Base-by-base conservation (phyloP, 2,888 invertebrate genomes). In the Diplolepis rosae region DNA sequence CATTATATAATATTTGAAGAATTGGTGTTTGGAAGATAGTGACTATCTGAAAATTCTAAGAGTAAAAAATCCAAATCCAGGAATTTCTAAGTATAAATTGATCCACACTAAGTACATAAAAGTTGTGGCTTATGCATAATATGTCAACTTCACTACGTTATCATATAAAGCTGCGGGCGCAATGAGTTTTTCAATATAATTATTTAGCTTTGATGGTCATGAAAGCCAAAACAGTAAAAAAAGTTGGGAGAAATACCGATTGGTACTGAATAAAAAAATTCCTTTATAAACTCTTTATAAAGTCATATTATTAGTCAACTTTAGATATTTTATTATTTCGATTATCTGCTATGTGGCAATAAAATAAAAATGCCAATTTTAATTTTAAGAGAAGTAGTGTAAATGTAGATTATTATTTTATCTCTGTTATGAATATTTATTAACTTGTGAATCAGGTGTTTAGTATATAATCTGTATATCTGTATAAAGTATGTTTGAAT, bases 351-450 rank as follows among this genome's bases (percentile, higher is more conserved):
- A 61, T 61, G 24, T 24, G 24, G 61, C 39, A 39, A 39, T 52
- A 52, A 28, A 28, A 52, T 52, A 6, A 52, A 13, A 45, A 52
- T 24, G n/a, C n/a, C 15, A 39, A 61, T 61, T 39, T 39, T 39
- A 24, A 15, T 7, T 13, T 13, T 30, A 28, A 28, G 28, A 18
- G 9, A 15, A 22, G 22, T 22, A 13, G 4, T 22, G 39, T 39
- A 39, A 15, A 61, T 39, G 35, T 24, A 39, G 9, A 61, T 61
- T 61, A 61, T 39, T 61, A 39, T 61, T 35, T 15, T 24, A 9
- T 9, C 27, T 27, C 35, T 42, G 61, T 24, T 61, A 61, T 61
- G 61, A 61, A 61, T 61, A 61, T 61, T 61, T n/a, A 61, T 39
- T 61, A 35, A 61, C 35, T 35, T 56, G 5, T 35, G 9, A 45